Conservation (phyloP, 2,888 invertebrate species). For the Apantesis nais region DNA sequence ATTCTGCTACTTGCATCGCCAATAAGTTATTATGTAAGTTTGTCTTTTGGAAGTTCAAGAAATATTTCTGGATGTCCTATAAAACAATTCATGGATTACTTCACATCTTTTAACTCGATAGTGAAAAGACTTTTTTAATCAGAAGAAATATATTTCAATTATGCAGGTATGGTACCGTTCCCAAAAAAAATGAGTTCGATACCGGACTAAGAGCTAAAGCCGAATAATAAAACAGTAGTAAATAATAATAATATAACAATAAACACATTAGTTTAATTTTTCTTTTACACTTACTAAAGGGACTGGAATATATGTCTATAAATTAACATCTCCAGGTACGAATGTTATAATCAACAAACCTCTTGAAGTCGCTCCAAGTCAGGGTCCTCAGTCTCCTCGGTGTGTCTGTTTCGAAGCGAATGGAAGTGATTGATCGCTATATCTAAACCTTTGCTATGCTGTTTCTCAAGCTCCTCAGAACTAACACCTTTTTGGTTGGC, state of each 20-base stretch:
- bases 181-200: too few relatives aligned
- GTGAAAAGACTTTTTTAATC: too few relatives aligned
- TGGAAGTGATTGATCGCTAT: constrained; percentile 21
- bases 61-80: constrained; percentile 39
- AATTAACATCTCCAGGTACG: not conserved
- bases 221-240: too few relatives aligned
- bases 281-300: too few relatives aligned
- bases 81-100: constrained; percentile 6
- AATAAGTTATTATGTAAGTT: constrained; percentile 42
- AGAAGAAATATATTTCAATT: too few relatives aligned
- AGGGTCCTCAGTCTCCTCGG: constrained; percentile 15
- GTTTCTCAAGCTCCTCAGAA: constrained; percentile 3
- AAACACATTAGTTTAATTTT: too few relatives aligned
- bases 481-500: constrained; percentile 17
- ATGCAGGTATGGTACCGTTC: too few relatives aligned
- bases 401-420: constrained; percentile 19
- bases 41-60: constrained; percentile 26
- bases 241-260: too few relatives aligned
- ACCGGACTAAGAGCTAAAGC: too few relatives aligned
- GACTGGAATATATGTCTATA: too few relatives aligned
- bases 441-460: constrained; percentile 6
- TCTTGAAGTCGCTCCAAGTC: constrained; percentile 11
- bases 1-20: constrained; percentile 42
- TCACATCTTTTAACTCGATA: too few relatives aligned
- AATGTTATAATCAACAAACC: not conserved